Percentiles rank a stretch among this genome's conserved stretches.
Evolutionary conservation across 1,140 invertebrate species (phyloP).

Genomic region (Macrosteles quadrilineatus): DNA sequence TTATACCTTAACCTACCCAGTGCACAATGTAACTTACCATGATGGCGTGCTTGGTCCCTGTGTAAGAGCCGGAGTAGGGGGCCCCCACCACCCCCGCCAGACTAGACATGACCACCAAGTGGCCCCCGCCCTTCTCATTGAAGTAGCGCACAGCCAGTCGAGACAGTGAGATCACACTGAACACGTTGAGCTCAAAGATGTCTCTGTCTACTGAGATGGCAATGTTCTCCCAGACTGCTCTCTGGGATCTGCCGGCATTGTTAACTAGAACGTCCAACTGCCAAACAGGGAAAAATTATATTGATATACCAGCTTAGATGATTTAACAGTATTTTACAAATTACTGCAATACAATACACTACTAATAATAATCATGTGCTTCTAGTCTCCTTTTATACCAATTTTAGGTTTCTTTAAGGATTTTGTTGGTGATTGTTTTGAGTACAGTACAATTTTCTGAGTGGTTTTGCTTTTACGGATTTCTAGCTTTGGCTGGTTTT

Average conservation of each 20-base stretch:
- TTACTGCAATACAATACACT: not conserved
- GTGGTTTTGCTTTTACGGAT: too few species aligned
- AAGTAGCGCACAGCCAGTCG: conserved; percentile 69
- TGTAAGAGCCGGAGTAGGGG: conserved; percentile 76
- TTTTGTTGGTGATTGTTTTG: not conserved
- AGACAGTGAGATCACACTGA: conserved; percentile 70
- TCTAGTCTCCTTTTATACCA: not conserved
- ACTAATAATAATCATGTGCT: not conserved
- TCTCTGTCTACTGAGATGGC: conserved; percentile 73
- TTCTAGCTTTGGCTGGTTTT: too few species aligned
- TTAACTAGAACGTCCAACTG: conserved; percentile 78
- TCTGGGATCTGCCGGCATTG: conserved; percentile 81
- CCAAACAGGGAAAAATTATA: conserved; percentile 37
- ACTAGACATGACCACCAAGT: conserved; percentile 73
- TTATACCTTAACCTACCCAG: too few species aligned
- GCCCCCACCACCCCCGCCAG: conserved; percentile 67
- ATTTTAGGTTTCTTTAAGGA: not conserved
- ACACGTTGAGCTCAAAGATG: conserved; percentile 82
- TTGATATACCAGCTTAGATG: not conserved
- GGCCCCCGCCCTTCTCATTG: conserved; percentile 59
- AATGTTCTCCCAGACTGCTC: conserved; percentile 75
- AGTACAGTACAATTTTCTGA: not conserved
- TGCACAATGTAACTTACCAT: conserved; percentile 74
- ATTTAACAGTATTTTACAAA: not conserved
- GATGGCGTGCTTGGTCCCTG: conserved; percentile 77